These are phyloP conservation scores for Cephalotes varians DNA, from an alignment of 2,888 invertebrate species.

Conservation along the genomic window DNA sequence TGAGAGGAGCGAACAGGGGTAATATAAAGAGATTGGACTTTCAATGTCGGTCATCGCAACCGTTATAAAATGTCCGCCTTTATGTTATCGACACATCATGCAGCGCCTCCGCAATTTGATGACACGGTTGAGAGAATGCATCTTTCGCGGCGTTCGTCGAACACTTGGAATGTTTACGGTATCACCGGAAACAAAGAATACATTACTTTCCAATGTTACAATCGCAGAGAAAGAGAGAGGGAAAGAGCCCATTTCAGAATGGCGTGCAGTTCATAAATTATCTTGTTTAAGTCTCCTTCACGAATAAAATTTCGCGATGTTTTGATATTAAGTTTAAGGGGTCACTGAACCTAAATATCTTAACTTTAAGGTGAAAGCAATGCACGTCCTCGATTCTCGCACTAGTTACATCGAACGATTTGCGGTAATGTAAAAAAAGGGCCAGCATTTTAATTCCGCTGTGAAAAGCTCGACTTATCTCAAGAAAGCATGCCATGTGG, in stretches of 20 bases:
- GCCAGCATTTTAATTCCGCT: background rate
- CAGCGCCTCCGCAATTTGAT: conserved; percentile 3
- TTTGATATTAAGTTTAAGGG: background rate
- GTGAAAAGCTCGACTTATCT: background rate
- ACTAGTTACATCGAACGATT: background rate
- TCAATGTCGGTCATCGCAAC: conserved; percentile 41
- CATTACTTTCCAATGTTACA: background rate
- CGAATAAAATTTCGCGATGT: background rate
- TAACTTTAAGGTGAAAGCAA: conserved; percentile 20
- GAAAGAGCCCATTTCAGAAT: background rate
- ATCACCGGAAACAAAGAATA: background rate
- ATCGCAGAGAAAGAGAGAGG: background rate
- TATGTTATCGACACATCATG: background rate
- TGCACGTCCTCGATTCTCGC: background rate
- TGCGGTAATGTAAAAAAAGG: background rate
- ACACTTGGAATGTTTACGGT: background rate
- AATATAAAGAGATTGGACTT: conserved; percentile 25
- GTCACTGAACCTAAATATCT: background rate
- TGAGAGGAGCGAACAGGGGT: background rate
- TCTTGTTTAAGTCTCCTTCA: background rate
- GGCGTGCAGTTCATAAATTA: background rate
- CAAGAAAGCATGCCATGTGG: background rate
- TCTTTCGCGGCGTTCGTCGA: background rate
- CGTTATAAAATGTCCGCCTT: conserved; percentile 6
- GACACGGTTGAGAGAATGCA: background rate